These are phyloP conservation scores for Carettochelys insculpta DNA, from an alignment of 2,113 vertebrate species.

Conservation along the genomic window DNA sequence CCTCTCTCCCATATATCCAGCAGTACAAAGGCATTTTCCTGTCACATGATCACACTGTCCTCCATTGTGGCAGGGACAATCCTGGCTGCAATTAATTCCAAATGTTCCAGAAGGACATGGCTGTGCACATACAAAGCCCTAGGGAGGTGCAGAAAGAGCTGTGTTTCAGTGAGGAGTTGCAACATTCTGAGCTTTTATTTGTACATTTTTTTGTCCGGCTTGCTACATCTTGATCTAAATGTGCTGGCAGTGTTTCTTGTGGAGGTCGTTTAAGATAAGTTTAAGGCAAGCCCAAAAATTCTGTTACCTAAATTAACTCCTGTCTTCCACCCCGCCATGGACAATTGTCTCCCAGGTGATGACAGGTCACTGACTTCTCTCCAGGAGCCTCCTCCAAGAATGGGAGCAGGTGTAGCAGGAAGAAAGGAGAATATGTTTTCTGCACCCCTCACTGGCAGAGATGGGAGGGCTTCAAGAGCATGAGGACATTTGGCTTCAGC, in stretches of 20 bases:
- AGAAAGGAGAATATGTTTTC: neutral
- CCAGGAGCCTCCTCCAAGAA: neutral
- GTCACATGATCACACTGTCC: slow-evolving; percentile 94
- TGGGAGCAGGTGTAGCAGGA: neutral
- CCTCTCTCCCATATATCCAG: slow-evolving; percentile 96
- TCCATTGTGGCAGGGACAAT: slow-evolving; percentile 94
- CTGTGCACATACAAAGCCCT: slow-evolving; percentile 96
- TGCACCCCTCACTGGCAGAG: neutral
- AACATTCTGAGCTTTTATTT: slow-evolving; percentile 5
- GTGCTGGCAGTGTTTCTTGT: slow-evolving; percentile 10
- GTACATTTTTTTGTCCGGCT: slow-evolving; percentile 30
- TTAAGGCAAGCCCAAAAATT: slow-evolving; percentile 15
- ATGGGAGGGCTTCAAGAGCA: neutral
- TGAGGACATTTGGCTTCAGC: neutral
- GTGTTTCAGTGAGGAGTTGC: slow-evolving; percentile 42
- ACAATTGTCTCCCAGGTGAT: neutral
- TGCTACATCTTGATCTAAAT: slow-evolving; percentile 11
- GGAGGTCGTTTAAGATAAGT: neutral
- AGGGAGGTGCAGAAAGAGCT: slow-evolving; percentile 44
- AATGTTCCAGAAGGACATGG: slow-evolving; percentile 93
- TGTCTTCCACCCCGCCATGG: neutral
- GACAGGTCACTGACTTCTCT: neutral
- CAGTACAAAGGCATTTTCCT: slow-evolving; percentile 91
- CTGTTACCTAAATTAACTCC: neutral
- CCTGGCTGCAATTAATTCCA: slow-evolving; percentile 95